Evolutionary conservation across 2,113 vertebrate genomes (phyloP).

Genomic region (Nibea albiflora): DNA sequence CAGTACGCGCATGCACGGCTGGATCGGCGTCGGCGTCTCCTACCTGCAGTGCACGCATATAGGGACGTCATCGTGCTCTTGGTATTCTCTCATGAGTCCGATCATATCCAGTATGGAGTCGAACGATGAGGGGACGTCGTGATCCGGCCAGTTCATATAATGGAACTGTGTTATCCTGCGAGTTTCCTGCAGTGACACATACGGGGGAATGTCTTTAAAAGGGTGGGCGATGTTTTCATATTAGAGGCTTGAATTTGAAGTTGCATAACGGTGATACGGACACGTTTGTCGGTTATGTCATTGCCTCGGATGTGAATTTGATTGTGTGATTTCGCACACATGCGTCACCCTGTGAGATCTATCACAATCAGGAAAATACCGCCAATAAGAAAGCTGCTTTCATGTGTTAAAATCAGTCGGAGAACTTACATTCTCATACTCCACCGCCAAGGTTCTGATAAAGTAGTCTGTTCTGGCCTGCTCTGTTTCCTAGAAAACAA

Average conservation of each 20-base stretch:
- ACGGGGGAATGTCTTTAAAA: neutral
- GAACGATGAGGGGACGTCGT: conserved; percentile 97
- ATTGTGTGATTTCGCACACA: neutral
- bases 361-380: neutral
- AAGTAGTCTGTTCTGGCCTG: conserved; percentile 94
- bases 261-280: neutral
- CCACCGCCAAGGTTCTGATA: conserved; percentile 91
- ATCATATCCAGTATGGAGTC: conserved; percentile 99
- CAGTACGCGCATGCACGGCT: neutral
- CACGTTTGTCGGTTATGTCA: no score
- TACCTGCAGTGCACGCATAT: conserved; percentile 97
- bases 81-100: conserved; percentile 95
- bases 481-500: conserved; percentile 89
- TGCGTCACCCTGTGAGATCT: neutral
- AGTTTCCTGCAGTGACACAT: conserved; percentile 84
- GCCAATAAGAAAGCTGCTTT: neutral
- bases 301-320: neutral
- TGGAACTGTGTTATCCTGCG: conserved; percentile 96
- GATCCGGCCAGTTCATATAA: conserved; percentile 99
- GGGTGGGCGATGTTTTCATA: neutral
- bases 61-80: conserved; percentile 95
- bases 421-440: conserved; percentile 93
- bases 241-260: neutral
- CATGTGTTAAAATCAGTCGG: neutral
- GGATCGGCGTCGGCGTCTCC: neutral